phyloP scores from a whole-genome alignment of 1,140 invertebrate species.

The Brachionus koreanus region DNA sequence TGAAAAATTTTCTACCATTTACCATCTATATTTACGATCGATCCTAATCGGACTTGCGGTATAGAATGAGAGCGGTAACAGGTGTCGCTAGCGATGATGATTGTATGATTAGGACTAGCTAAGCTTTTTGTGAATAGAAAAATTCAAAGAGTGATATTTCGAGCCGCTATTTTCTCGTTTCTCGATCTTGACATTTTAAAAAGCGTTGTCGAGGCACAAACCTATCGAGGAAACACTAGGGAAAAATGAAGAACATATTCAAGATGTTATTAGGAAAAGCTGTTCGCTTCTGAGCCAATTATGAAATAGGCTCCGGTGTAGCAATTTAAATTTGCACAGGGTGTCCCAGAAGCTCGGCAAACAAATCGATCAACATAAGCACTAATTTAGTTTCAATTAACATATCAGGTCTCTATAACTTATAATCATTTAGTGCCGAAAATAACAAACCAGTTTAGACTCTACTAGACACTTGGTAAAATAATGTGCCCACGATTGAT shows the following conservation, averaged over 20 bases:
- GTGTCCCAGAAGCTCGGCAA: no score
- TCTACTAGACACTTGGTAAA: neutral
- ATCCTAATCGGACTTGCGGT: constrained; percentile 2
- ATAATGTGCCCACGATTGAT: neutral
- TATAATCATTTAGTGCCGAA: neutral
- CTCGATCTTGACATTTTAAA: neutral
- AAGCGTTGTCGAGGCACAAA: neutral
- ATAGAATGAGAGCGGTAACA: neutral
- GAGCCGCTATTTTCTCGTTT: neutral
- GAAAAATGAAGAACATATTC: neutral
- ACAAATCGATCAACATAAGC: neutral
- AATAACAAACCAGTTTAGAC: neutral
- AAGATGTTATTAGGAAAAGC: neutral
- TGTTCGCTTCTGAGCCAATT: neutral
- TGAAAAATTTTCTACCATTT: neutral
- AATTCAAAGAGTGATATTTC: constrained; percentile 8
- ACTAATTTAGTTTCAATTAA: neutral
- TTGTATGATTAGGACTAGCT: neutral
- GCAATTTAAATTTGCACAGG: neutral
- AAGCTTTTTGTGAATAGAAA: constrained; percentile 2
- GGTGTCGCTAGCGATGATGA: neutral
- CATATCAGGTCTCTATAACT: neutral
- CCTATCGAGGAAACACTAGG: constrained; percentile 3
- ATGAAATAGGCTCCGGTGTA: neutral
- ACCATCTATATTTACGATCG: neutral